Base-by-base conservation (phyloP, 92 coral and sea anemone species). In the Blastomussa wellsi region DNA sequence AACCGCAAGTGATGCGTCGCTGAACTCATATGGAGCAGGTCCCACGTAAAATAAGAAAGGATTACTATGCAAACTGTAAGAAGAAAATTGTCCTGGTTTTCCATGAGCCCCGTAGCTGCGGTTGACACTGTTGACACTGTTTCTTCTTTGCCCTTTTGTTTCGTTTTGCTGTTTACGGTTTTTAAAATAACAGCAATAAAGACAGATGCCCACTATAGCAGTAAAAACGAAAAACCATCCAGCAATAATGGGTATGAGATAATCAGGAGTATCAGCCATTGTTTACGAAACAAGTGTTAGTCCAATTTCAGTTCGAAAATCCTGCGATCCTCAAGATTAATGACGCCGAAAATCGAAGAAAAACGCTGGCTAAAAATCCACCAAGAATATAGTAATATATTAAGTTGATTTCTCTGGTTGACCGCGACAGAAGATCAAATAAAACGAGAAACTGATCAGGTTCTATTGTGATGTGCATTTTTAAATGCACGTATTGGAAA, bases 181-280 rank as follows among this genome's bases (percentile, higher is more conserved):
- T 35, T 71, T 70, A 31, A 82, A 71, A 19, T 52, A 72, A 82
- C 8, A 53, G 35, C 44, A 82, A 24, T 72, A 82, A 29, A 82
- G 86, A 69, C 67, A 82, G 11, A 72, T 65, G 32, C 86, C 86
- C 11, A 14, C 76, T 33, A 53, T 7, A 36, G 47, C 78, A 4
- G 76, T 35, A 26, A 6, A 32, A 29, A 82, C 36, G 67, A 71
- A 35, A 24, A 82, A 82, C 22, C 49, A 29, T 82, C 78, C 86
- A 7, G 77, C 86, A 10, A 82, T 32, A 72, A 55, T 52, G 29
- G 77, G 86, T 55, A 52, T 35, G 52, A 52, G 0, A 16, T 49
- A 3, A 24, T 15, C 85, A 4, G 78, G 66, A 15, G 19, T 49
- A 70, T 49, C 85, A 49, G 69, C 51, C 86, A 82, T 82, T 71